Evolutionary conservation across 2,113 vertebrate species (phyloP), one percentile per base, ranked within the genome.

Genomic region (Pseudonaja textilis): DNA sequence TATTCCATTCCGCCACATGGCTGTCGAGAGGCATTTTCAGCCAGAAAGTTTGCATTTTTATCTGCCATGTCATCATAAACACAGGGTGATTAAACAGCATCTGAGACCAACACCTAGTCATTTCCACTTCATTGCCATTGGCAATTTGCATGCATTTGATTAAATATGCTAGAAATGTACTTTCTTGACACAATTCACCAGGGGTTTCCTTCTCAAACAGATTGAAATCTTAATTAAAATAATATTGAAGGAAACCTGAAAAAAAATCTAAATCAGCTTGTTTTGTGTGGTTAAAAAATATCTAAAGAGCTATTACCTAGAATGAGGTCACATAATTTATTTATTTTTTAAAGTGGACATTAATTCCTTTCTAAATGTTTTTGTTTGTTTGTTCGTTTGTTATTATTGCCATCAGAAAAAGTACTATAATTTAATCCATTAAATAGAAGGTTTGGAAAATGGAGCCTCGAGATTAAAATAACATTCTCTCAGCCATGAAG

Each of bases 81-180:
- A 57, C n/a, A n/a, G 93, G 6, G 2, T n/a, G 29, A 20, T 93
- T 93, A 34, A 52, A n/a, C 88, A 85, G 18, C 69, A 85, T 92
- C 12, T 10, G 54, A 29, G 4, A 91, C 59, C 91, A 90, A 74
- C 85, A 54, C 45, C 88, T 16, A 0, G 34, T 61, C 7, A 94
- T 95, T 94, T 92, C 59, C 85, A 85, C 57, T 69, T 90, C 10
- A 29, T 74, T 92, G 92, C 89, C 56, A 90, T 26, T 93, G 56
- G 89, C 92, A 93, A 90, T 90, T 89, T 93, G 92, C 92, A 90
- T 90, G 85, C 56, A 86, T 87, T 90, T 90, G 85, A 93, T 87
- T 90, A 90, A 90, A 90, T 74, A 59, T 87, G 89, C 89, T 64
- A 93, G 88, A 93, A 93, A 93, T 90, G 23, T 87, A 93, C 86